Evolutionary conservation across 2,113 vertebrate genomes (phyloP).

Genomic region (Heliornis fulica): DNA sequence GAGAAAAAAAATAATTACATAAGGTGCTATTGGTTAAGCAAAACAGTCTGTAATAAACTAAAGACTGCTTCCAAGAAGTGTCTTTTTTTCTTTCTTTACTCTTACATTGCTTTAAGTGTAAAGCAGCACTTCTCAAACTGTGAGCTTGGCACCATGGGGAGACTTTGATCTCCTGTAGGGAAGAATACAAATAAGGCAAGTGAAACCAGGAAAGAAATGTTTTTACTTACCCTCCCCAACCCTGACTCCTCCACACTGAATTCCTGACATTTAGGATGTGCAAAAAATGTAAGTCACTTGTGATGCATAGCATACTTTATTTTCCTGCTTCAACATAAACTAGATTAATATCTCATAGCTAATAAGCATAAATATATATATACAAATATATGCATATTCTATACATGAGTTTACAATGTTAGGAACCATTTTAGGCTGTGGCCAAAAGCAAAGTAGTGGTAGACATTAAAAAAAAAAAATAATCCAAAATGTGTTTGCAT

Average conservation of each 20-base stretch:
- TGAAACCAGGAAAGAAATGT: background rate
- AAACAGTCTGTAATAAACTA: background rate
- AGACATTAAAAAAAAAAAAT: background rate
- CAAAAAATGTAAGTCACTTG: background rate
- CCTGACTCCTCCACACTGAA: accelerated
- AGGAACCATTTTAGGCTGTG: background rate
- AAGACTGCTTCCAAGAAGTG: background rate
- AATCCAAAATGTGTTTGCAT: background rate
- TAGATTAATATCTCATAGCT: background rate
- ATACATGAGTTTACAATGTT: background rate
- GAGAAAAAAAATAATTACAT: background rate
- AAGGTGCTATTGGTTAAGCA: background rate
- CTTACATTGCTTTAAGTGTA: background rate
- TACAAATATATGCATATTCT: no score
- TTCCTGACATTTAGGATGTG: background rate
- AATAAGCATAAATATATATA: background rate
- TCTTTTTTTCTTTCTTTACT: background rate
- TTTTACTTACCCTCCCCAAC: background rate
- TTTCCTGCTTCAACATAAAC: background rate
- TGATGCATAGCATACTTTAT: background rate
- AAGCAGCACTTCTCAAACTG: background rate
- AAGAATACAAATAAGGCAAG: background rate
- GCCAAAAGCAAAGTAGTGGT: background rate
- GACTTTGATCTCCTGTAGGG: background rate
- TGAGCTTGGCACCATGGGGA: background rate